Percentiles rank a stretch among this genome's conserved stretches.
Evolutionary conservation across 2,113 vertebrate species (phyloP).

Genomic region (Dicrurus megarhynchus): DNA sequence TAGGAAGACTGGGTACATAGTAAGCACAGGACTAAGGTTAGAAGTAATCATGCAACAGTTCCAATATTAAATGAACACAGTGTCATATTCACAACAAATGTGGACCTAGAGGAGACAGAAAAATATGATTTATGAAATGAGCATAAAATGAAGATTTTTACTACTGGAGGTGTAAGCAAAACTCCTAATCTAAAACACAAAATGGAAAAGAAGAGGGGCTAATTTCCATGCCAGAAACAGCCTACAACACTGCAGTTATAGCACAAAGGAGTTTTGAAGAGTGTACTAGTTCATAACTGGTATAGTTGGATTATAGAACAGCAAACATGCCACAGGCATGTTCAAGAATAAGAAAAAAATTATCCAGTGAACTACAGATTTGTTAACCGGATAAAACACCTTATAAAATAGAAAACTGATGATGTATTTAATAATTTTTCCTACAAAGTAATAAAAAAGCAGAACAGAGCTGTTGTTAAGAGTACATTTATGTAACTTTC

Average conservation of each 20-base stretch:
- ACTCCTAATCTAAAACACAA: not conserved
- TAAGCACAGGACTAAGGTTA: not conserved
- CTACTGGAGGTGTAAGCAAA: not conserved
- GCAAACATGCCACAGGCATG: not conserved
- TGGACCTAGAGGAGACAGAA: not conserved
- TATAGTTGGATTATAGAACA: not conserved
- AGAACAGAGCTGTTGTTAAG: not conserved
- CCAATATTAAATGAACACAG: not conserved
- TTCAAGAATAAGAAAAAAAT: not conserved
- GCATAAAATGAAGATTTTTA: not conserved
- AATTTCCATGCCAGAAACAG: not conserved
- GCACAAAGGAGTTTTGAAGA: not conserved
- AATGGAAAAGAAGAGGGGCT: not conserved
- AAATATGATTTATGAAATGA: not conserved
- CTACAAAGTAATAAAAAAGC: not conserved
- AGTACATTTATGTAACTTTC: not conserved
- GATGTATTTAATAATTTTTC: not conserved
- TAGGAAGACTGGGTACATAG: not conserved
- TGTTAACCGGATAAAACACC: not conserved
- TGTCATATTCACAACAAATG: not conserved
- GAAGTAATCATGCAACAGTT: not conserved
- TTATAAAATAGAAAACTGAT: not conserved
- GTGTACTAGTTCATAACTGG: not conserved
- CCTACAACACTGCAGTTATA: not conserved
- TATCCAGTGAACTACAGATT: not conserved